Evolutionary conservation across 2,888 invertebrate species (phyloP), one percentile per base, ranked within the genome.

Genomic region (Apamea epomidion): DNA sequence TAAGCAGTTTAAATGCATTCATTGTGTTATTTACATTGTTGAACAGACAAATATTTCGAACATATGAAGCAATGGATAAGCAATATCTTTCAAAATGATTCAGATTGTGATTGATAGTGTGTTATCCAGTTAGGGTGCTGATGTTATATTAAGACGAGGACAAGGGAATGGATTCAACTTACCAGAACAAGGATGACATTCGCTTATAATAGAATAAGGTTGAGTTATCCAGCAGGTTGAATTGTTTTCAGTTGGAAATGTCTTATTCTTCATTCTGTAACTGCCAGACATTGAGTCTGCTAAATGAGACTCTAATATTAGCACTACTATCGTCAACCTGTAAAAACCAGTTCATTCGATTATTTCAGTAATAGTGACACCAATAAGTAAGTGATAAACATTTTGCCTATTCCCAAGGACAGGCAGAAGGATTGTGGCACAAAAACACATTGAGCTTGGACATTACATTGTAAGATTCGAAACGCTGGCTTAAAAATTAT

Each of bases 141-240:
- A 7, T 69, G 29, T 48, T 25, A 48, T 74, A 32, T n/a, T 51
- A 48, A 75, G 18, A 48, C 45, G 5, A 48, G n/a, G 48, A 29
- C 21, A 76, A 62, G n/a, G 7, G 10, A 42, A 42, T 14, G 42
- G 42, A 32, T 60, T 25, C 18, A 60, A 25, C n/a, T 42, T 72
- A 64, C 98, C 98, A 93, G 98, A 98, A 94, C 99, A 99, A n/a
- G 98, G 98, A 95, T 98, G 98, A 91, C 99, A 99, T 94, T 98
- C 98, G 90, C 97, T 98, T 37, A 98, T 97, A 37, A 99, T 97
- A 85, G 98, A 97, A 90, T 97, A 98, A 32, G 98, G 97, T 92
- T 99, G 98, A 83, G 97, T 97, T 74, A 97, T 95, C 97, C 98
- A 98, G 93, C 99, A 99, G 18, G 98, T 98, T 0, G 98, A 98